A percentile compares a stretch with the other conserved stretches of the same genome.
Conservation (phyloP, 92 coral and sea anemone genomes). For the Parazoanthus atlanticus region DNA sequence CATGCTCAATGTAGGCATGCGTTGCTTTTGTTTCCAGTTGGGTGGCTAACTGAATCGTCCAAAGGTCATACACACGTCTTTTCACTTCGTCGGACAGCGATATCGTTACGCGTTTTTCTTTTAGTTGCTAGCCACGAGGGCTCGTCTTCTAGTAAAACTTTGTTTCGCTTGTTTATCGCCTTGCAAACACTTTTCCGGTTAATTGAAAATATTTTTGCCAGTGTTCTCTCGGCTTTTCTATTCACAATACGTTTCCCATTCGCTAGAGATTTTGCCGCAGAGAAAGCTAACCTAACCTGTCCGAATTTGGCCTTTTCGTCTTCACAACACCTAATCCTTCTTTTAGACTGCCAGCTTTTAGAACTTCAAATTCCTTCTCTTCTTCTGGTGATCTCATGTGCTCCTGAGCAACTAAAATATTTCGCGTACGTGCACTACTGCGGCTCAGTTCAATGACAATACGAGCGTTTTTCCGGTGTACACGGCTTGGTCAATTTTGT, state of each 20-base stretch:
- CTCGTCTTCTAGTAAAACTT: neutral
- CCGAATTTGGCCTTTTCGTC: neutral
- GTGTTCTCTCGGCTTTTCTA: neutral
- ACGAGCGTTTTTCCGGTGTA: neutral
- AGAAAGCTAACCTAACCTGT: neutral
- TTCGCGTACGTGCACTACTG: slow-evolving; percentile 5
- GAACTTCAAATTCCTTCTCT: slow-evolving; percentile 10
- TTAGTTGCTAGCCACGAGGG: neutral
- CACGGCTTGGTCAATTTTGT: neutral
- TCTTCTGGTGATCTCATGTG: neutral
- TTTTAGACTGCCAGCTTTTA: neutral
- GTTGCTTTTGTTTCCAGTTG: slow-evolving; percentile 27
- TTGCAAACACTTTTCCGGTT: neutral
- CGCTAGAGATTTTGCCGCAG: neutral
- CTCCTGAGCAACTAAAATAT: neutral
- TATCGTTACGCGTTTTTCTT: neutral
- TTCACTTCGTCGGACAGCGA: neutral
- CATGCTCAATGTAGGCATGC: neutral
- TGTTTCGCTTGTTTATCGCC: neutral
- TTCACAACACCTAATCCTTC: neutral
- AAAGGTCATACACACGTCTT: neutral
- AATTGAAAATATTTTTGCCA: neutral
- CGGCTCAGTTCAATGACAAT: neutral
- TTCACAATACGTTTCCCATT: neutral
- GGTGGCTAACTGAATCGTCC: slow-evolving; percentile 22